Evolutionary conservation across 2,888 invertebrate species (phyloP).

Genomic region (Microctonus brassicae): DNA sequence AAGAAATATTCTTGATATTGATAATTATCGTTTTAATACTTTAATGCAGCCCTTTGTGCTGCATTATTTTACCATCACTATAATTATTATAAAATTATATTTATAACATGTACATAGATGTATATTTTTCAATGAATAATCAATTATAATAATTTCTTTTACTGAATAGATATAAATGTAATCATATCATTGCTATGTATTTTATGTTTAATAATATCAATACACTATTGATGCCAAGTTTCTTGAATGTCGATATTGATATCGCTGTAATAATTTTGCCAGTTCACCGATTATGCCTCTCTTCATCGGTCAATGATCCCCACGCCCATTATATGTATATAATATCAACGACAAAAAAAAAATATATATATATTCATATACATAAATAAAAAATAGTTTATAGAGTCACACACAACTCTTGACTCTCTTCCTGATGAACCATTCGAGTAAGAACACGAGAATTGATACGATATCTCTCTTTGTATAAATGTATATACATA

Average conservation of each 20-base stretch:
- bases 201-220: too few relatives aligned
- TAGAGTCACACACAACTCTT: background rate
- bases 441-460: conserved; percentile 6
- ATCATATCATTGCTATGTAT: too few relatives aligned
- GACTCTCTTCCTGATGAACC: conserved; percentile 26
- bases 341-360: too few relatives aligned
- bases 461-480: conserved; percentile 26
- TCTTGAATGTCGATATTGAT: background rate
- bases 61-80: too few relatives aligned
- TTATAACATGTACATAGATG: too few relatives aligned
- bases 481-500: background rate
- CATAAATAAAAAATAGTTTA: background rate
- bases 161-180: too few relatives aligned
- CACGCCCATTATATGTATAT: background rate
- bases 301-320: conserved; percentile 8
- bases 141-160: too few relatives aligned
- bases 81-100: too few relatives aligned
- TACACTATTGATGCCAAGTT: background rate
- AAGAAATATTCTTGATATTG: background rate
- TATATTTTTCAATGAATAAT: too few relatives aligned
- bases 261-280: conserved; percentile 4
- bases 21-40: background rate
- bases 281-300: conserved; percentile 10
- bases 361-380: too few relatives aligned
- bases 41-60: too few relatives aligned